Conservation (phyloP, 1,140 invertebrate genomes). For the Cyclina sinensis region DNA sequence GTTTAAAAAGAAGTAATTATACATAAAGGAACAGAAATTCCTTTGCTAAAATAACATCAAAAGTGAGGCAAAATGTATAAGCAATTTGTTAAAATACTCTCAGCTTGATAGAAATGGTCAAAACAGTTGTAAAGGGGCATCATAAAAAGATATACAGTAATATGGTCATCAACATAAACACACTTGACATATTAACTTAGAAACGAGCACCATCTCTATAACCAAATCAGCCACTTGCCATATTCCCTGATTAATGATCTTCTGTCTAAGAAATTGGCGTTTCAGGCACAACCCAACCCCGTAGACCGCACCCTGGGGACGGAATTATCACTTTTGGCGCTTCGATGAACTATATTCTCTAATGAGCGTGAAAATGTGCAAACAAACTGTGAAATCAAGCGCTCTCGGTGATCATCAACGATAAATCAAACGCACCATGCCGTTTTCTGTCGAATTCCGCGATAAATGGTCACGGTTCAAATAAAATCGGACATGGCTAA, state of each 20-base stretch:
- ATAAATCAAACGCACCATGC: conserved; percentile 65
- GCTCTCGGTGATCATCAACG: conserved; percentile 42
- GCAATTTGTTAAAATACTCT: too few relatives aligned
- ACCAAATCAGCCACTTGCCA: conserved; percentile 30
- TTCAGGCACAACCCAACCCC: background rate
- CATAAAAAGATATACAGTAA: too few relatives aligned
- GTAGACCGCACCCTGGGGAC: conserved; percentile 40
- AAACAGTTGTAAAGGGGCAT: too few relatives aligned
- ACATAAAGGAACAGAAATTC: too few relatives aligned
- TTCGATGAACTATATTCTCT: conserved; percentile 42
- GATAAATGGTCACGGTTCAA: conserved; percentile 58
- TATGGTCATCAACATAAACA: too few relatives aligned
- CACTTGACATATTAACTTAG: too few relatives aligned
- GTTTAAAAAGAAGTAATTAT: too few relatives aligned
- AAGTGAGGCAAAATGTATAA: too few relatives aligned
- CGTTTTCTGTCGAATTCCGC: background rate
- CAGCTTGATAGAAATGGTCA: too few relatives aligned
- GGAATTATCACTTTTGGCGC: conserved; percentile 24
- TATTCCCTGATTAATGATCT: conserved; percentile 37
- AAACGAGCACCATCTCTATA: too few relatives aligned
- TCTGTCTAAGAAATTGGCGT: conserved; percentile 42
- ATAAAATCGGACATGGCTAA: conserved; percentile 52
- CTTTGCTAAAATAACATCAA: too few relatives aligned
- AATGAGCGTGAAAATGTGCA: conserved; percentile 69
- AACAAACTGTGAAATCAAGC: conserved; percentile 70